Base-by-base conservation (phyloP, 2,113 vertebrate genomes). In the Cebidichthys violaceus region DNA sequence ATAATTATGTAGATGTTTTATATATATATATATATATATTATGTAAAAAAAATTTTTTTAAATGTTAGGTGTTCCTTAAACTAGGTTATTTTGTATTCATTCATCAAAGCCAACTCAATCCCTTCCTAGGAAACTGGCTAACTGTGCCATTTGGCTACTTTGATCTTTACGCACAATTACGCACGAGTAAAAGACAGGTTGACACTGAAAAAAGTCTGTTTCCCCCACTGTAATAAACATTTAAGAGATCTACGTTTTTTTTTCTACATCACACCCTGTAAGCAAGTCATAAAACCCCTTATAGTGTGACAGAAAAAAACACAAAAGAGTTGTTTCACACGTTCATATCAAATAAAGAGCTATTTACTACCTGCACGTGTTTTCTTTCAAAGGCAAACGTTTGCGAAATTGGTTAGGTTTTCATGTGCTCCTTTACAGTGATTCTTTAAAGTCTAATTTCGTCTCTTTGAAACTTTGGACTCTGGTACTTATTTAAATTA, bases 151-250 rank as follows among this genome's bases (percentile, higher is more conserved):
- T 81, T 89, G 78, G 47, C 37, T 18, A n/a, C 37, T 89, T 86
- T 89, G 67, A 90, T 83, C 81, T 86, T 90, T 87, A 83, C 77
- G 83, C 89, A 64, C 85, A 62, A 52, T 86, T 79, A 89, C 85
- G 76, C 81, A 87, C 24, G 20, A 50, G 59, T 31, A 22, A 55
- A 83, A 64, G n/a, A 74, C 47, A 74, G 17, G 47, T 27, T 68
- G 47, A 10, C 37, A 2, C 55, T 17, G 54, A 57, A 60, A 75
- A 69, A 45, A 35, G 8, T 41, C 22, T 13, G 33, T 47, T 41
- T 47, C 37, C 45, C 66, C 66, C 15, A 17, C 41, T 9, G 67
- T 60, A 82, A 76, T 73, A 79, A 80, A 88, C 86, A 70, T 69
- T 71, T 45, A 70, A 62, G 61, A 86, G 70, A 90, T 94, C 87